A percentile compares a stretch with the other conserved stretches of the same genome.
Conservation (phyloP, 2,888 invertebrate species). For the Schizaphis graminum region DNA sequence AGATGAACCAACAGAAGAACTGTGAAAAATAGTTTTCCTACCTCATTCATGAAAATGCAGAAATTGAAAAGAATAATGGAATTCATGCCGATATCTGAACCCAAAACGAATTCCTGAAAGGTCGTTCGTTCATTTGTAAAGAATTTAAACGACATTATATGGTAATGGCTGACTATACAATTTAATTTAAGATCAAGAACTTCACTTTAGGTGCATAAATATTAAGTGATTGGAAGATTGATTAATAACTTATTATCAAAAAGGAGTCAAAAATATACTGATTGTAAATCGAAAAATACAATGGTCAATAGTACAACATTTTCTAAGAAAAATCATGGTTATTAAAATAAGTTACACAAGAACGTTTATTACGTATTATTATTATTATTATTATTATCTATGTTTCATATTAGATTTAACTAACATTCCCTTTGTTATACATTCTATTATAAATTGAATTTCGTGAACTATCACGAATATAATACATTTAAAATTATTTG, state of each 20-base stretch:
- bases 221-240: neutral
- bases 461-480: neutral
- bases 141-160: slow-evolving; percentile 62
- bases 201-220: neutral
- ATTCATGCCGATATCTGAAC: slow-evolving; percentile 43
- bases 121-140: slow-evolving; percentile 51
- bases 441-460: neutral
- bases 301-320: neutral
- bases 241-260: neutral
- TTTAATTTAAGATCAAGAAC: slow-evolving; percentile 52
- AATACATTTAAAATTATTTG: neutral
- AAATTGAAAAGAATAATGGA: slow-evolving; percentile 65
- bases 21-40: slow-evolving; percentile 53
- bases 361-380: neutral
- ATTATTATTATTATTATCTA: neutral
- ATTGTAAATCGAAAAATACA: neutral
- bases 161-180: slow-evolving; percentile 16
- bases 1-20: neutral
- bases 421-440: neutral
- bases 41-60: slow-evolving; percentile 57
- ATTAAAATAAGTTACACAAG: neutral
- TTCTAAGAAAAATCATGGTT: neutral
- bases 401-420: slow-evolving; percentile 5
- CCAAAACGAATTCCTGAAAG: slow-evolving; percentile 54
- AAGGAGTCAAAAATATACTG: neutral